Evolutionary conservation across 2,113 vertebrate species (phyloP).

Genomic region (Clarias macrocephalus): DNA sequence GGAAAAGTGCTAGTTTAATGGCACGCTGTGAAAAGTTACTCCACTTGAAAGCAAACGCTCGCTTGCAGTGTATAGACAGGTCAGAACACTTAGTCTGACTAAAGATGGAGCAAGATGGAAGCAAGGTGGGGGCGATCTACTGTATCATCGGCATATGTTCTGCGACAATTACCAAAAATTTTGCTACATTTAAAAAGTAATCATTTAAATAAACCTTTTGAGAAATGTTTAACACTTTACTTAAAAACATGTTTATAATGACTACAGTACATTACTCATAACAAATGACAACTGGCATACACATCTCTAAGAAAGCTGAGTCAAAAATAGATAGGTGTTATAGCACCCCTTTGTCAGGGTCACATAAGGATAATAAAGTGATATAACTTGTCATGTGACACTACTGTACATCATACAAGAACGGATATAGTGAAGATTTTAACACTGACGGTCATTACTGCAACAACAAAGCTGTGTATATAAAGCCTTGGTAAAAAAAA

Average conservation of each 20-base stretch:
- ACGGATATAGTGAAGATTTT: not conserved
- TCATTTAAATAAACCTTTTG: not conserved
- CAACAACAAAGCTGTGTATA: too few species aligned
- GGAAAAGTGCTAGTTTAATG: constrained; percentile 10
- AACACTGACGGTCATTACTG: not conserved
- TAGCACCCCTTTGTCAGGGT: not conserved
- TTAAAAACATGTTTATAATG: not conserved
- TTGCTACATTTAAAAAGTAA: too few species aligned
- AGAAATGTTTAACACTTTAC: not conserved
- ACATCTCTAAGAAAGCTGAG: not conserved
- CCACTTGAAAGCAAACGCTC: constrained; percentile 12
- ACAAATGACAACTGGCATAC: not conserved
- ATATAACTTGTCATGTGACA: too few species aligned
- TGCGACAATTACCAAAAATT: not conserved
- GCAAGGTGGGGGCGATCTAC: too few species aligned
- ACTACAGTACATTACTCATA: not conserved
- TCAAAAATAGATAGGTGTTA: not conserved
- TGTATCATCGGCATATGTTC: not conserved
- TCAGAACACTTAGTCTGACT: not conserved
- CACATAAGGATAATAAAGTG: not conserved
- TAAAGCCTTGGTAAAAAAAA: too few species aligned
- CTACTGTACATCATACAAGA: not conserved
- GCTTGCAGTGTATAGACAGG: not conserved
- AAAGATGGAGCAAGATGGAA: not conserved
- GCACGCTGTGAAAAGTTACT: constrained; percentile 8